Conservation (phyloP, 1,140 invertebrate species). For the Drosophila pallidifrons region DNA sequence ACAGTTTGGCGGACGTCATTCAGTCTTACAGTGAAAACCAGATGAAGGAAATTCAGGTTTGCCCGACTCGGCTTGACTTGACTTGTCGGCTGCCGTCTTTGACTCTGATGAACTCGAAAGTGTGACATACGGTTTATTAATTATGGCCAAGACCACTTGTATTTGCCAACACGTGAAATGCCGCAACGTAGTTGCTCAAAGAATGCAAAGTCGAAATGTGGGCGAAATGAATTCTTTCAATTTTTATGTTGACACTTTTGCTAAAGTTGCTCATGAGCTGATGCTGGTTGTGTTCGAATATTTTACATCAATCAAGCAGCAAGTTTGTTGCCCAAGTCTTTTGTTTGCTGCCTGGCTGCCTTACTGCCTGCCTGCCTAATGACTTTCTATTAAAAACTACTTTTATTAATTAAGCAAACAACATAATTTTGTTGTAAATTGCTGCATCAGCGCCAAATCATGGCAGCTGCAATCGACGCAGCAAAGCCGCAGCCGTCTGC, state of each 20-base stretch:
- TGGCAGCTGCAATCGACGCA: conserved; percentile 73
- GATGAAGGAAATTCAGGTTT: conserved; percentile 63
- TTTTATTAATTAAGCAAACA: conserved; percentile 83
- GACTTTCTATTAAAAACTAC: conserved; percentile 77
- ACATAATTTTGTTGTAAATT: conserved; percentile 80
- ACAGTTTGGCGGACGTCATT: conserved; percentile 54
- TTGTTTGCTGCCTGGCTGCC: conserved; percentile 31
- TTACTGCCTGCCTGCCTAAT: conserved; percentile 41
- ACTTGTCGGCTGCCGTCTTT: conserved; percentile 15
- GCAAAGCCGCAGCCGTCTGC: conserved; percentile 36
- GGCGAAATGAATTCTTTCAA: background rate
- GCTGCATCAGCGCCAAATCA: conserved; percentile 76
- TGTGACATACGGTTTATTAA: conserved; percentile 60
- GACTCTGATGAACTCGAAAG: conserved; percentile 75
- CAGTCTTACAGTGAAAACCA: conserved; percentile 60
- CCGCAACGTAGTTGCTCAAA: conserved; percentile 12
- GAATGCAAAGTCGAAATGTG: background rate
- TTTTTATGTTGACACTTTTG: conserved; percentile 29
- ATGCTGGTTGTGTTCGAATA: conserved; percentile 25
- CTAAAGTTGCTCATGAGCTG: conserved; percentile 34
- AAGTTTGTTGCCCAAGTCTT: conserved; percentile 64
- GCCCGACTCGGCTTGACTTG: background rate
- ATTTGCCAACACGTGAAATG: conserved; percentile 22
- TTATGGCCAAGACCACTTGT: conserved; percentile 1
- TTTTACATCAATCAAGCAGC: conserved; percentile 39